Conservation (phyloP, 2,797 vertebrate species). For the Melanogrammus aeglefinus region DNA sequence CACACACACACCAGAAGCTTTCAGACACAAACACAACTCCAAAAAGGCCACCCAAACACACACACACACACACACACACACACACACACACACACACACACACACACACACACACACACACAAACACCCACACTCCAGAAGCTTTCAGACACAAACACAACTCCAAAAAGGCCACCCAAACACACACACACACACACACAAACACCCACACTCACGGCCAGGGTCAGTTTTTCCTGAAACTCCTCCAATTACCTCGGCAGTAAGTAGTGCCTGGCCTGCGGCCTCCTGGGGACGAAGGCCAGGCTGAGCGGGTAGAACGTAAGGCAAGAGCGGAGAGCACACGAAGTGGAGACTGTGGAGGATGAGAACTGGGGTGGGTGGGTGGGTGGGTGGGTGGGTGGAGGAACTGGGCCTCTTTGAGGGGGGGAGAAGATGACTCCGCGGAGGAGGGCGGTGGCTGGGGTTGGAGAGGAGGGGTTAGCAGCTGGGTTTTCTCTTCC, state of each 20-base stretch:
- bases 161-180: not conserved
- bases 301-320: constrained; percentile 45
- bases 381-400: not conserved
- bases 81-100: constrained; percentile 6
- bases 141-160: not conserved
- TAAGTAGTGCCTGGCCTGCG: constrained; percentile 63
- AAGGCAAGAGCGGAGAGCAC: constrained; percentile 18
- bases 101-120: constrained; percentile 25
- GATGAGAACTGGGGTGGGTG: constrained; percentile 29
- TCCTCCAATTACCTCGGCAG: constrained; percentile 72
- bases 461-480: constrained; percentile 45
- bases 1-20: constrained; percentile 15
- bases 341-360: constrained; percentile 14
- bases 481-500: constrained; percentile 53
- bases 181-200: constrained; percentile 5
- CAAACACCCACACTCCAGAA: no score
- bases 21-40: not conserved
- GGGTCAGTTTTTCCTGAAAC: constrained; percentile 65
- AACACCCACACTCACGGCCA: constrained; percentile 38
- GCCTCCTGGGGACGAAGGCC: constrained; percentile 55
- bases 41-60: not conserved
- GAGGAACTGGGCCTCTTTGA: constrained; percentile 23
- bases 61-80: constrained; percentile 7
- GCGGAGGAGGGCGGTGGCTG: constrained; percentile 53
- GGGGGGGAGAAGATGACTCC: constrained; percentile 60